phyloP scores from a whole-genome alignment of 2,888 invertebrate genomes.

The Cylloceria caligata region DNA sequence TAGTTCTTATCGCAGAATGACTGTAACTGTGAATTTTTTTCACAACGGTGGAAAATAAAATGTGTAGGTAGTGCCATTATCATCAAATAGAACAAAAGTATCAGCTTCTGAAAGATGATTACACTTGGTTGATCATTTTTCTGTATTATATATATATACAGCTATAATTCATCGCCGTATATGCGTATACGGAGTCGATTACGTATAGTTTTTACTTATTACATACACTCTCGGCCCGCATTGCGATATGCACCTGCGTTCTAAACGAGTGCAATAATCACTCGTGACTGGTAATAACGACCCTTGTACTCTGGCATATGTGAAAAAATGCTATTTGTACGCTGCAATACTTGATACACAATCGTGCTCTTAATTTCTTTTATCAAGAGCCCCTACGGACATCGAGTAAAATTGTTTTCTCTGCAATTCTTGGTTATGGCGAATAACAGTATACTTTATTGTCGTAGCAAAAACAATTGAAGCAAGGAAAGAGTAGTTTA shows the following conservation, averaged over 20 bases:
- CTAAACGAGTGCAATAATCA: conserved; percentile 58
- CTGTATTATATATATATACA: background rate
- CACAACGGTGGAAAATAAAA: background rate
- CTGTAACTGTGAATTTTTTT: background rate
- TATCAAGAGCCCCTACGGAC: conserved; percentile 27
- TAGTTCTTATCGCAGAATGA: background rate
- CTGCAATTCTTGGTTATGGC: conserved; percentile 4
- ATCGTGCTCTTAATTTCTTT: conserved; percentile 38
- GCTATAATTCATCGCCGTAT: background rate
- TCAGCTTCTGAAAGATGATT: background rate
- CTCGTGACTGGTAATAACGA: conserved; percentile 9
- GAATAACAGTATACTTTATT: background rate
- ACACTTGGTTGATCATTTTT: background rate
- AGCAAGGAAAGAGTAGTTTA: background rate
- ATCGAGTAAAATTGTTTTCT: conserved; percentile 2
- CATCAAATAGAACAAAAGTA: background rate
- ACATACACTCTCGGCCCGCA: conserved; percentile 48
- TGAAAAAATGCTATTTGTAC: conserved; percentile 17
- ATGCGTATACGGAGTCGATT: background rate
- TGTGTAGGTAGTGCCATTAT: background rate
- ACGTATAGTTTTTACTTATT: background rate
- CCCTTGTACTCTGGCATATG: background rate
- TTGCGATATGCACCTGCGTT: conserved; percentile 56
- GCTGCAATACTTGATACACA: conserved; percentile 19
- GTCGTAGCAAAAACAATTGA: background rate